Base-by-base conservation (phyloP, 2,797 vertebrate species). In the Alectoris magna region DNA sequence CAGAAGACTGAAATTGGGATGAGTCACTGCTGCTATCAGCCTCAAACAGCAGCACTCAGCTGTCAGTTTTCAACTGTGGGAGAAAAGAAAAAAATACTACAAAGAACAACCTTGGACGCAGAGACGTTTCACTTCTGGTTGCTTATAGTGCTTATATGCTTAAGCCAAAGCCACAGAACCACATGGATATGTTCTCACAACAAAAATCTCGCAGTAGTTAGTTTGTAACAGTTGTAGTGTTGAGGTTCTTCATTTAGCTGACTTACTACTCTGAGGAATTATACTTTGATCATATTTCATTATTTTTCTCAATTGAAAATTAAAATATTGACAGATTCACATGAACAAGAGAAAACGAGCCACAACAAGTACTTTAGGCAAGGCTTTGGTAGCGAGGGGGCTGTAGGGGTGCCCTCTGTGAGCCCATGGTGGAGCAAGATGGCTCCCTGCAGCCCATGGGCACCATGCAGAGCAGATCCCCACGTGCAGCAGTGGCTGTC, bases 1-100 rank as follows among this genome's bases (percentile, higher is more conserved):
- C 44, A 9, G 8, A 70, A 86, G 31, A 1, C 3, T 24, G 39
- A 91, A 90, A 75, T 18, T 10, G 11, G 77, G 73, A 46, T 58
- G 77, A 93, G 69, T 86, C 91, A 91, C 66, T 69, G 79, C 55
- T 91, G 79, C 82, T 66, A 55, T 19, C 63, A 86, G 41, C 46
- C 72, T 44, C 0, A 1, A 48, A 64, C 11, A 58, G 31, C 63
- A 75, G 44, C 6, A 10, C 19, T 7, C 38, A 83, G 13, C 2
- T 69, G 21, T 41, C 39, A 1, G 55, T 19, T 74, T 77, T 58
- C 46, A 53, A 72, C 2, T 0, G 41, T 9, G 11, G 8, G 19
- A n/a, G 39, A 26, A 7, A 36, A 41, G 9, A 21, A 72, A 75
- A 77, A 69, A 15, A 26, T 91, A 79, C 48, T 8, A 62, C 13